A percentile compares a stretch with the other conserved stretches of the same genome.
Evolutionary conservation across 2,888 invertebrate genomes (phyloP).

Genomic region (Amphipoea lucens): DNA sequence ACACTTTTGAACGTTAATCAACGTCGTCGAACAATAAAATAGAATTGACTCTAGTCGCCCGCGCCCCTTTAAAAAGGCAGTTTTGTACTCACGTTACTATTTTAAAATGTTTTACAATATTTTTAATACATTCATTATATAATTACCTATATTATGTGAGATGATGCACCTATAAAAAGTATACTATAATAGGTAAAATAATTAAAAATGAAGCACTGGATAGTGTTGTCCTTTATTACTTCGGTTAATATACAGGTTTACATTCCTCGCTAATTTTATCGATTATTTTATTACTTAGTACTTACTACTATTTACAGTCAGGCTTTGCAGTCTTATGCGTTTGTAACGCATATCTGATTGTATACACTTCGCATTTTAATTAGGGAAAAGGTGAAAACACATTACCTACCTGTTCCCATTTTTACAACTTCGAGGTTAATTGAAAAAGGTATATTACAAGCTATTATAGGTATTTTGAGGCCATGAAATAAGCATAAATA

Average conservation of each 20-base stretch:
- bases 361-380: constrained; percentile 53
- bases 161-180: neutral
- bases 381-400: constrained; percentile 66
- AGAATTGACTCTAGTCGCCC: neutral
- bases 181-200: neutral
- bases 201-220: neutral
- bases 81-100: neutral
- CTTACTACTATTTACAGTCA: constrained; percentile 26
- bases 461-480: constrained; percentile 54
- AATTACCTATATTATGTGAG: neutral
- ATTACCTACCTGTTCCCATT: constrained; percentile 47
- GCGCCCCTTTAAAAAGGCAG: neutral
- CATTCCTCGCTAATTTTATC: constrained; percentile 53
- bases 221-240: constrained; percentile 5
- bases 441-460: constrained; percentile 61
- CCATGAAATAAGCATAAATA: constrained; percentile 65
- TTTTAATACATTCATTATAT: too few species aligned
- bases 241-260: neutral
- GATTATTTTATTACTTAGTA: constrained; percentile 48
- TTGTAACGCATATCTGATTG: constrained; percentile 39
- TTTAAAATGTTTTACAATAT: neutral
- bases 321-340: constrained; percentile 4
- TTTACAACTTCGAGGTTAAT: constrained; percentile 61
- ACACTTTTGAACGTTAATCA: neutral
- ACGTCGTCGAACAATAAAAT: neutral